A percentile compares a stretch with the other conserved stretches of the same genome.
Evolutionary conservation across 2,888 invertebrate species (phyloP).

Genomic region (Stratiomys singularior): DNA sequence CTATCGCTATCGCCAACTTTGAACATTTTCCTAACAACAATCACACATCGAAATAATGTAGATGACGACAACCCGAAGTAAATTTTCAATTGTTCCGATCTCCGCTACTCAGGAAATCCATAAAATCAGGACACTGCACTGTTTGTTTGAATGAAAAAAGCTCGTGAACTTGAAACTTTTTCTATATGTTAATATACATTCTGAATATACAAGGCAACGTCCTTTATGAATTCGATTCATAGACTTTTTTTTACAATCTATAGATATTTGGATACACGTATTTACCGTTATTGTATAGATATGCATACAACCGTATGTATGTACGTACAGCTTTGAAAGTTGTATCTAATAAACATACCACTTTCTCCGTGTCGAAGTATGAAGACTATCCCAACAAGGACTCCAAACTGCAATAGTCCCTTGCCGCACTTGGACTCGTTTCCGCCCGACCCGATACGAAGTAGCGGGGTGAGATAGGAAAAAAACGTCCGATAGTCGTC

Average conservation of each 20-base stretch:
- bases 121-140: constrained; percentile 40
- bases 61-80: not conserved
- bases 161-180: constrained; percentile 43
- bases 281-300: constrained; percentile 23
- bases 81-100: not conserved
- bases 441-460: not conserved
- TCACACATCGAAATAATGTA: not conserved
- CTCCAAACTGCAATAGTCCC: constrained; percentile 30
- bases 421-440: constrained; percentile 16
- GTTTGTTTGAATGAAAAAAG: constrained; percentile 43
- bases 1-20: no score
- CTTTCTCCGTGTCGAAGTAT: constrained; percentile 45
- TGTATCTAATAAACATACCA: constrained; percentile 49
- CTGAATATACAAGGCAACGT: constrained; percentile 34
- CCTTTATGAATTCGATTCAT: constrained; percentile 44
- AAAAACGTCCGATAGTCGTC: constrained; percentile 34
- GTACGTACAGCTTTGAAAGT: constrained; percentile 34
- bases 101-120: constrained; percentile 11
- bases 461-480: constrained; percentile 28
- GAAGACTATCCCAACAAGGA: constrained; percentile 49
- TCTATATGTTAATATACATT: constrained; percentile 38
- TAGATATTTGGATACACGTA: constrained; percentile 21
- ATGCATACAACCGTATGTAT: not conserved
- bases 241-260: constrained; percentile 29
- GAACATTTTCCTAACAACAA: not conserved